These are phyloP conservation scores for Macrochelys suwanniensis DNA, from an alignment of 2,797 vertebrate species.

Conservation along the genomic window DNA sequence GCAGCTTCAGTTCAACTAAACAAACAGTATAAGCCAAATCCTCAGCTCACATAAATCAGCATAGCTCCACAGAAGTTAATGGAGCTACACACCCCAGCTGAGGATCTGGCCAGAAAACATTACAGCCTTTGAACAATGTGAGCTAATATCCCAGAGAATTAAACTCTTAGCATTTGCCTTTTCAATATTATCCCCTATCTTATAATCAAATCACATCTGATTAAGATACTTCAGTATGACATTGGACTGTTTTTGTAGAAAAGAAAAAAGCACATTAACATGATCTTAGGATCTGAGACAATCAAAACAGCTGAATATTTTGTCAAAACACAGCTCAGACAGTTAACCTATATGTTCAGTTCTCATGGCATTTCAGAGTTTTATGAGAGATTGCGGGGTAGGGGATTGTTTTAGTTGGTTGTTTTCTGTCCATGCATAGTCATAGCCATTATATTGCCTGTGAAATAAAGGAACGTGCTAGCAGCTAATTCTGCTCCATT, in stretches of 20 bases:
- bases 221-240: not conserved
- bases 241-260: not conserved
- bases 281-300: not conserved
- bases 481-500: not conserved
- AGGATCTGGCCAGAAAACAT: not conserved
- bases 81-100: not conserved
- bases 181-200: not conserved
- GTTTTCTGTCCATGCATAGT: not conserved
- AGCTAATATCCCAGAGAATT: not conserved
- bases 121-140: conserved; percentile 1
- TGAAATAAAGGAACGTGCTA: not conserved
- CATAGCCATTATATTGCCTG: not conserved
- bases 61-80: not conserved
- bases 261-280: not conserved
- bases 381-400: not conserved
- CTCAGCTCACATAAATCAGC: not conserved
- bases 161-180: not conserved
- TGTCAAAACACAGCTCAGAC: not conserved
- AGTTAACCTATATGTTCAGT: not conserved
- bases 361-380: not conserved
- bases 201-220: not conserved
- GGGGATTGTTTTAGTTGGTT: rapidly evolving
- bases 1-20: not conserved
- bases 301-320: not conserved
- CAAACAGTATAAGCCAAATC: not conserved